A percentile compares a stretch with the other conserved stretches of the same genome.
Evolutionary conservation across 2,888 invertebrate genomes (phyloP).

Genomic region (Prionchulus punctatus): DNA sequence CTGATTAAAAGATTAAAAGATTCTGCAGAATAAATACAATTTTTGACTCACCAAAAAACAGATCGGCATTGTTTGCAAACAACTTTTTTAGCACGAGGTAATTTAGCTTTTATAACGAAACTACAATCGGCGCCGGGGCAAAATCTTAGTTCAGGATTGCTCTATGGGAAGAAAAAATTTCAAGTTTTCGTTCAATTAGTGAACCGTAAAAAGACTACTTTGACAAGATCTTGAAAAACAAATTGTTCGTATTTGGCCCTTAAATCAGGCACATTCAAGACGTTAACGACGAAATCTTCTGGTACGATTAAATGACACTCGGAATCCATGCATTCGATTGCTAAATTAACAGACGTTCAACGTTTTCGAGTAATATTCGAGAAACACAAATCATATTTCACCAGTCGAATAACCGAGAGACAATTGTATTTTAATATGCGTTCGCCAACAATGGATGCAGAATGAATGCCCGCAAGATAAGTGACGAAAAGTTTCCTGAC

Average conservation of each 20-base stretch:
- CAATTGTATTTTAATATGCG: constrained; percentile 84
- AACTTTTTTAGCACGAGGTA: not conserved
- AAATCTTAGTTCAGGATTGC: constrained; percentile 47
- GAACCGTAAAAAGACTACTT: constrained; percentile 38
- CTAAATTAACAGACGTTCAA: constrained; percentile 40
- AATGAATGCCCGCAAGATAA: constrained; percentile 79
- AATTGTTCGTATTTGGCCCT: constrained; percentile 86
- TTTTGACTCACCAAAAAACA: constrained; percentile 9
- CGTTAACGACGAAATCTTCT: constrained; percentile 77
- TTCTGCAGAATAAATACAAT: not conserved
- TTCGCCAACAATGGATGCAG: constrained; percentile 89
- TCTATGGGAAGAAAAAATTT: constrained; percentile 20
- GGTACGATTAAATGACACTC: constrained; percentile 85
- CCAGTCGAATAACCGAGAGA: constrained; percentile 56
- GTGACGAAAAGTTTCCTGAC: constrained; percentile 54
- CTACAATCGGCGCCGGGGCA: constrained; percentile 93
- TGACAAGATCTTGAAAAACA: constrained; percentile 87
- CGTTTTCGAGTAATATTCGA: not conserved
- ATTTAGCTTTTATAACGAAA: constrained; percentile 43
- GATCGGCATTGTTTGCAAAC: constrained; percentile 3
- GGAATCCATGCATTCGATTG: constrained; percentile 90
- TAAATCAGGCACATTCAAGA: constrained; percentile 57
- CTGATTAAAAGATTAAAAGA: too few relatives aligned
- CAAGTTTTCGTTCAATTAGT: not conserved
- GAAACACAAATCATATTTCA: constrained; percentile 7